Evolutionary conservation across 30 jellyfish, hydroid and myxozoan genomes (phyloP).

Genomic region (Aurelia aurita complex sp. Pacific): DNA sequence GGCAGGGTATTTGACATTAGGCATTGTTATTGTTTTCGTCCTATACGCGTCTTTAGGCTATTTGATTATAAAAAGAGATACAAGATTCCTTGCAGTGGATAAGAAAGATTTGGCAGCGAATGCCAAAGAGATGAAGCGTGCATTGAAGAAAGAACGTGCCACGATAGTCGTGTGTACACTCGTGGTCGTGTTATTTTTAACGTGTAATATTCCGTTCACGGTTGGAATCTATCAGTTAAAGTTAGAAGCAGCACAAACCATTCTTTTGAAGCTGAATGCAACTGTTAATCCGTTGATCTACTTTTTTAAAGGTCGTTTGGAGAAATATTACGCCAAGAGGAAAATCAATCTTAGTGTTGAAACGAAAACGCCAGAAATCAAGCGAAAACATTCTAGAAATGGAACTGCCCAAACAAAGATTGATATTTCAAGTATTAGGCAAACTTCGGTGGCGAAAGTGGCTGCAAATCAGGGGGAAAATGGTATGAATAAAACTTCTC

Average conservation of each 20-base stretch:
- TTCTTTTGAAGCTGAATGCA: slow-evolving; percentile 12
- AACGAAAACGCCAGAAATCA: too few relatives aligned
- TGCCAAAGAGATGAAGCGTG: slow-evolving; percentile 10
- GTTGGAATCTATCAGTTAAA: not conserved
- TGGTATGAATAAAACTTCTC: too few relatives aligned
- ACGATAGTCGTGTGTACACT: slow-evolving; percentile 19
- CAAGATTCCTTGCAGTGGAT: slow-evolving; percentile 10
- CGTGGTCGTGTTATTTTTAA: slow-evolving; percentile 35
- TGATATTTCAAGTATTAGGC: too few relatives aligned
- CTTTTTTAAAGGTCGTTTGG: slow-evolving; percentile 41
- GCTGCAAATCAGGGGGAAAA: too few relatives aligned
- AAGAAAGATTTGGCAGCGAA: not conserved
- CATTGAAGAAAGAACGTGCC: slow-evolving; percentile 45
- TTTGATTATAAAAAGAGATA: slow-evolving; percentile 9
- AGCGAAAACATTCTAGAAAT: too few relatives aligned
- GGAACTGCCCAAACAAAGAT: too few relatives aligned
- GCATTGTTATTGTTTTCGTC: not conserved
- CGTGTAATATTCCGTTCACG: slow-evolving; percentile 16
- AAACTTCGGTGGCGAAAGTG: too few relatives aligned
- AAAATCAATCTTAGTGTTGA: not conserved
- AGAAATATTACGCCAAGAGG: slow-evolving; percentile 20
- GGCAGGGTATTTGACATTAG: slow-evolving; percentile 4
- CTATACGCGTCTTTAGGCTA: slow-evolving; percentile 19
- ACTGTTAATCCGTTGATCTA: slow-evolving; percentile 33
- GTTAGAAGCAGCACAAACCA: not conserved